These are phyloP conservation scores for Sacculina carcini DNA, from an alignment of 2,888 invertebrate genomes.

Conservation along the genomic window DNA sequence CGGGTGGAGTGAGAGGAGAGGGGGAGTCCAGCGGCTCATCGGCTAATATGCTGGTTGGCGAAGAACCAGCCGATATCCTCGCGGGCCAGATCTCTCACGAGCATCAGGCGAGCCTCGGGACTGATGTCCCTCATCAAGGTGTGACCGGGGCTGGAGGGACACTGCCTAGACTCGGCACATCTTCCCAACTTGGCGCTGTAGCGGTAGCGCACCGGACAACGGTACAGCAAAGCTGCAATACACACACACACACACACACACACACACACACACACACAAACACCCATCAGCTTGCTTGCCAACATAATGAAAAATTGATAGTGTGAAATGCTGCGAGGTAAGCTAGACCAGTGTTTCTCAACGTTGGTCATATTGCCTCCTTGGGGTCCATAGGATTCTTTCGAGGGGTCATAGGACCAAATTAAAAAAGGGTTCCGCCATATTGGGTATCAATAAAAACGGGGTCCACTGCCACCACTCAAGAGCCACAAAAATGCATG, in stretches of 20 bases:
- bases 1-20: too few relatives aligned
- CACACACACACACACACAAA: too few relatives aligned
- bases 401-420: too few relatives aligned
- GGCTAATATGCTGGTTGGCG: neutral
- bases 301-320: too few relatives aligned
- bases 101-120: neutral
- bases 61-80: constrained; percentile 13
- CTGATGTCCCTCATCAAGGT: neutral
- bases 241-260: neutral
- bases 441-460: too few relatives aligned
- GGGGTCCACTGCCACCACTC: too few relatives aligned
- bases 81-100: neutral
- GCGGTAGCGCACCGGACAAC: constrained; percentile 45
- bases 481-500: too few relatives aligned
- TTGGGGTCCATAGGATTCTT: too few relatives aligned
- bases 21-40: too few relatives aligned
- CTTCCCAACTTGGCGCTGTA: constrained; percentile 46
- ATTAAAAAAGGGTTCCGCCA: too few relatives aligned
- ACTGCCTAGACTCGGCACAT: constrained; percentile 12
- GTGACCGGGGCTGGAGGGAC: constrained; percentile 12
- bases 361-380: neutral
- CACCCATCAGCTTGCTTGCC: too few relatives aligned
- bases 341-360: neutral
- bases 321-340: too few relatives aligned
- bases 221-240: constrained; percentile 36